These are phyloP conservation scores for Stegana nigrithorax DNA, from an alignment of 2,888 invertebrate species.

Conservation along the genomic window DNA sequence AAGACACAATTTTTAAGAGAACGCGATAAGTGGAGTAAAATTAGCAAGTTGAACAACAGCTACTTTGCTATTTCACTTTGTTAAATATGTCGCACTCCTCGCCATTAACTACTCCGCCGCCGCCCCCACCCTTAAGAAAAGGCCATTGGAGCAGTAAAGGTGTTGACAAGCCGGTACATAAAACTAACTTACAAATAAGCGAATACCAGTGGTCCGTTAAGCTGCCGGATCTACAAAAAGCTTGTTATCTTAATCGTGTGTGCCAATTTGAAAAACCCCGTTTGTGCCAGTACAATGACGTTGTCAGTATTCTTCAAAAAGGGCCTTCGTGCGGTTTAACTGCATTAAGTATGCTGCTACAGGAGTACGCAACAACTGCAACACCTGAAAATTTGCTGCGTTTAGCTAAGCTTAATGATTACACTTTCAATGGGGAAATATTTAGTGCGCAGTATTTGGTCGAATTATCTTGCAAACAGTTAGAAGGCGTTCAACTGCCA, in stretches of 20 bases:
- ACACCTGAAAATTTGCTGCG: conserved; percentile 72
- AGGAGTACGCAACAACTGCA: conserved; percentile 71
- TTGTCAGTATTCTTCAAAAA: conserved; percentile 60
- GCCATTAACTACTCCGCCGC: background rate
- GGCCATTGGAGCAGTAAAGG: background rate
- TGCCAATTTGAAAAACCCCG: conserved; percentile 70
- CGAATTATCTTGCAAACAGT: conserved; percentile 61
- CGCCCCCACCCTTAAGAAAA: conserved; percentile 5
- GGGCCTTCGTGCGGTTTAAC: conserved; percentile 88
- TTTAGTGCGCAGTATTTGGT: conserved; percentile 82
- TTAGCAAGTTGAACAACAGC: too few relatives aligned
- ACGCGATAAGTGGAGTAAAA: too few relatives aligned
- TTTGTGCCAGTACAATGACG: conserved; percentile 68
- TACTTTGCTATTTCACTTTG: too few relatives aligned
- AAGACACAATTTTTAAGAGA: too few relatives aligned
- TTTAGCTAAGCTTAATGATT: conserved; percentile 75
- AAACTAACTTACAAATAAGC: conserved; percentile 38
- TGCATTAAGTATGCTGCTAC: conserved; percentile 84
- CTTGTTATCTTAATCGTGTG: conserved; percentile 72
- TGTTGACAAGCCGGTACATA: too few relatives aligned
- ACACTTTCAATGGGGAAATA: conserved; percentile 89
- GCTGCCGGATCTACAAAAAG: conserved; percentile 72
- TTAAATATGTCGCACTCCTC: background rate
- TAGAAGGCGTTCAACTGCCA: conserved; percentile 22
- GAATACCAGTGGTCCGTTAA: conserved; percentile 73